Base-by-base conservation (phyloP, 2,797 vertebrate genomes). In the Hapalemur alaotrensis region DNA sequence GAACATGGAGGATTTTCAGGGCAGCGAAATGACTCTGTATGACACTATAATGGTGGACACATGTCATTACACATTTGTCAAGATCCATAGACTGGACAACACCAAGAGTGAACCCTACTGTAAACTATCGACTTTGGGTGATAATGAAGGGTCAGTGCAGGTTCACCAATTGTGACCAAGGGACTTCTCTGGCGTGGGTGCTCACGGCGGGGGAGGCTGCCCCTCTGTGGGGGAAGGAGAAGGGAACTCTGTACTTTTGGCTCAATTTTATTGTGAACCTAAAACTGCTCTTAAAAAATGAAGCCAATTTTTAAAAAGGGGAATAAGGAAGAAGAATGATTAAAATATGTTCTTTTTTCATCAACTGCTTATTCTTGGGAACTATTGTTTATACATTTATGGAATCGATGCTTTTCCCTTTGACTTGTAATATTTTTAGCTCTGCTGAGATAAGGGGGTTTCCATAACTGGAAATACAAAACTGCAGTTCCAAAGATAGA, bases 401-500 rank as follows among this genome's bases (percentile, higher is more conserved):
- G 65, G 70, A 78, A 67, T 59, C 5, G 7, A 76, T 46, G 35
- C 46, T 41, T 69, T 59, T 73, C 41, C 35, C 28, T 76, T 43
- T 46, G 63, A 83, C 32, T 25, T 82, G 41, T 1, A 80, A 28
- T 87, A 70, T 69, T 93, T 87, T 97, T 95, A 96, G 89, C 76
- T 95, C 81, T 91, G 90, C 83, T 96, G 76, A 96, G 86, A 83
- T 43, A 54, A 90, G 84, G 84, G 6, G 8, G 73, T 63, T 95
- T 91, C 91, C 72, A 61, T n/a, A 94, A 81, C 61, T 15, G 41
- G 48, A 89, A 75, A 48, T 11, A 35, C 59, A 83, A 54, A 91
- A 14, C 38, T 80, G 69, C 83, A 93, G 54, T 80, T 80, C 43
- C 75, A 38, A 91, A 54, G 54, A 41, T 65, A 89, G 48, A 90